Evolutionary conservation across 2,113 vertebrate species (phyloP).

Genomic region (human (Homo sapiens)): DNA sequence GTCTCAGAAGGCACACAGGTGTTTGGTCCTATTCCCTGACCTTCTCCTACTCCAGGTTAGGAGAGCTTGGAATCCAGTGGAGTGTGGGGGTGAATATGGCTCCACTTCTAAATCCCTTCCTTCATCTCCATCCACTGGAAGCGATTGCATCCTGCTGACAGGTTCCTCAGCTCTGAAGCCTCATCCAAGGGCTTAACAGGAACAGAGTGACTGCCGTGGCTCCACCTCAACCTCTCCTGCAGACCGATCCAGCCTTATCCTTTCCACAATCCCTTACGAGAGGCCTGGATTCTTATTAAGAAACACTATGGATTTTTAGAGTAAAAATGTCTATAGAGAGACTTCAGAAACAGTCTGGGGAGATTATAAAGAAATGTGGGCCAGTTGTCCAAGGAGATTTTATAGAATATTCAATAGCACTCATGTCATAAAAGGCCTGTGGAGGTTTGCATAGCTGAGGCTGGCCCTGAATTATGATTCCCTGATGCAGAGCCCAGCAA

Average conservation of each 20-base stretch:
- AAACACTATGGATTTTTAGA: conserved; percentile 70
- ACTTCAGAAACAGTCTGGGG: conserved; percentile 69
- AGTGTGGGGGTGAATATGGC: background rate
- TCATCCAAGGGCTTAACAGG: conserved; percentile 9
- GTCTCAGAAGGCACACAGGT: background rate
- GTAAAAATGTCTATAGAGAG: conserved; percentile 76
- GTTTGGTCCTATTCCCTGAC: too few species aligned
- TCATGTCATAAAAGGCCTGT: conserved; percentile 69
- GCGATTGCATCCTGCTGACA: conserved; percentile 21
- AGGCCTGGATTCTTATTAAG: conserved; percentile 65
- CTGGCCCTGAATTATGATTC: conserved; percentile 68
- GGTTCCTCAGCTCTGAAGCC: background rate
- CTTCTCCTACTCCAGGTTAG: background rate
- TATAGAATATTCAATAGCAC: conserved; percentile 76
- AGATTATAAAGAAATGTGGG: conserved; percentile 74
- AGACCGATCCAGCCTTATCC: conserved; percentile 51
- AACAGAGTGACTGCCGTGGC: background rate
- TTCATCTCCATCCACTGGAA: background rate
- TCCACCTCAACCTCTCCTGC: conserved; percentile 14
- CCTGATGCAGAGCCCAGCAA: conserved; percentile 50
- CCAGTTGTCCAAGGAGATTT: conserved; percentile 67
- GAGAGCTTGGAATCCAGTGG: background rate
- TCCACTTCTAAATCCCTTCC: background rate
- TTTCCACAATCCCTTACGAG: conserved; percentile 58
- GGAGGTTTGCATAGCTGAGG: conserved; percentile 55